Conservation (phyloP, 2,113 vertebrate species). For the Uropsilus gracilis region DNA sequence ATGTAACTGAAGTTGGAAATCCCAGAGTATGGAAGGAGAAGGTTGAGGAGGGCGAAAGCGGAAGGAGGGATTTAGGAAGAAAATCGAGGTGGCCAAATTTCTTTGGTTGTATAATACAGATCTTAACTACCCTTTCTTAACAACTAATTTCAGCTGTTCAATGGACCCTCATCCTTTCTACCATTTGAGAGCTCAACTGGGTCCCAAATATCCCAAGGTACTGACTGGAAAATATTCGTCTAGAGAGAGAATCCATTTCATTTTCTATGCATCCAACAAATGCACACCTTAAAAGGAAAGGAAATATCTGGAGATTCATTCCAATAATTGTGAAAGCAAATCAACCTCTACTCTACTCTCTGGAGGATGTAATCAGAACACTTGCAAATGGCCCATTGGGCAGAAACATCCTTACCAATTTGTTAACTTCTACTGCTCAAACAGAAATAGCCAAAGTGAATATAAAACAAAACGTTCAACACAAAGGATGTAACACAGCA, state of each 20-base stretch:
- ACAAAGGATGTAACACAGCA: background rate
- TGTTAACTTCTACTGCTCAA: background rate
- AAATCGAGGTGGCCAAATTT: background rate
- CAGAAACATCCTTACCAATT: background rate
- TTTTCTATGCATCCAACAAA: slow-evolving; percentile 1
- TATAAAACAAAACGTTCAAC: background rate
- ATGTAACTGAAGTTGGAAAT: background rate
- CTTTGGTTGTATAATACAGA: background rate
- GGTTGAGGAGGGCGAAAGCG: background rate
- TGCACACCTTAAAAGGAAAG: background rate
- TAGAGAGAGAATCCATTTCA: background rate
- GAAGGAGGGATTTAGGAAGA: rapidly evolving
- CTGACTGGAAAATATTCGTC: background rate
- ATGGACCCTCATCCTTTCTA: background rate
- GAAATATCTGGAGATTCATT: background rate
- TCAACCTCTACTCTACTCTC: background rate
- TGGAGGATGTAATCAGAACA: background rate
- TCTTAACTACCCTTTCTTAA: background rate
- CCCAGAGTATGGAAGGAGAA: background rate
- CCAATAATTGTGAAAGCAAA: slow-evolving; percentile 19
- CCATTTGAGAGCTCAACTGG: background rate
- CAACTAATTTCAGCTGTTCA: background rate
- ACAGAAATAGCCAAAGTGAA: slow-evolving; percentile 33
- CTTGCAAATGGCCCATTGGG: background rate
- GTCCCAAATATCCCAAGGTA: background rate